A percentile compares a stretch with the other conserved stretches of the same genome.
Evolutionary conservation across 35 echinoderm and acorn worm genomes (phyloP).

Genomic region (Strongylocentrotus purpuratus): DNA sequence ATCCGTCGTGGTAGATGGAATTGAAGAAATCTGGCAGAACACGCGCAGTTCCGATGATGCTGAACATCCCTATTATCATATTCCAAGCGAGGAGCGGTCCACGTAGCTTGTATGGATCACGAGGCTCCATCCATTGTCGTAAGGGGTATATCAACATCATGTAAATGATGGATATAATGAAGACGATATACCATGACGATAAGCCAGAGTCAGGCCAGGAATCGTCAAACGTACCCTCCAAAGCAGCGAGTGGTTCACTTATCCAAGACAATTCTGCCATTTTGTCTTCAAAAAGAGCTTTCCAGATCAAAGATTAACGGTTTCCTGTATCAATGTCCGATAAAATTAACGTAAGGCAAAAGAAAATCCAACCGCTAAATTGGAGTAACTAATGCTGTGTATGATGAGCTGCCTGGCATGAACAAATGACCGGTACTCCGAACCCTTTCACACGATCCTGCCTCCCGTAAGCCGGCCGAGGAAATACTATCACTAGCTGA

Average conservation of each 20-base stretch:
- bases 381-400: no score
- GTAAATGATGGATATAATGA: slow-evolving; percentile 67
- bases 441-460: no score
- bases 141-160: slow-evolving; percentile 61
- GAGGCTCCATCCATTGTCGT: slow-evolving; percentile 70
- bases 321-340: no score
- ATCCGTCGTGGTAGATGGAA: slow-evolving; percentile 58
- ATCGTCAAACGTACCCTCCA: slow-evolving; percentile 8
- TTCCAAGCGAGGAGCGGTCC: slow-evolving; percentile 82
- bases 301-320: not conserved
- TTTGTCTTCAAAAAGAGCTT: not conserved
- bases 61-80: slow-evolving; percentile 77
- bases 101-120: slow-evolving; percentile 56
- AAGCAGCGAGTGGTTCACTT: not conserved
- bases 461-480: no score
- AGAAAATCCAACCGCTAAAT: no score
- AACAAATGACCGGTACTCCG: no score
- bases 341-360: no score
- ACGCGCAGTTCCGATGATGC: slow-evolving; percentile 63
- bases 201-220: slow-evolving; percentile 17
- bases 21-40: slow-evolving; percentile 57
- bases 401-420: no score
- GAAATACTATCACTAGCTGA: no score
- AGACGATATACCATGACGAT: slow-evolving; percentile 5
- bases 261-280: not conserved